Evolutionary conservation across 2,888 invertebrate genomes (phyloP).

Genomic region (Prenolepis imparis): DNA sequence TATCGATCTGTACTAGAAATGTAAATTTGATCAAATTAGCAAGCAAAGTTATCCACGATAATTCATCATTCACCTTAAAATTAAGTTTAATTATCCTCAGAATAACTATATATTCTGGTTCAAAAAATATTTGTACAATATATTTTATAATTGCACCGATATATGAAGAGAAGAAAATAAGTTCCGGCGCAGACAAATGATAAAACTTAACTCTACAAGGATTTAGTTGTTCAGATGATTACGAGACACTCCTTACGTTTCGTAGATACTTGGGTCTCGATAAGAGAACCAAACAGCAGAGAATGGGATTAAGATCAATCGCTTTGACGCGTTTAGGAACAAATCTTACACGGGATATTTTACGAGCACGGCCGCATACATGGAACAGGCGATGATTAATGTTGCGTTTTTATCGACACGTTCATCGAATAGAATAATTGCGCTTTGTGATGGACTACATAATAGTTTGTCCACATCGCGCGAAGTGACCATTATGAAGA

Average conservation of each 20-base stretch:
- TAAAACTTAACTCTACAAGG: constrained; percentile 42
- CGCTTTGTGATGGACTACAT: constrained; percentile 22
- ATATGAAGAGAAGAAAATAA: constrained; percentile 21
- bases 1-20: background rate
- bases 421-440: constrained; percentile 67
- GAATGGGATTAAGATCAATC: constrained; percentile 75
- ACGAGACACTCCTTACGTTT: constrained; percentile 47
- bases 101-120: background rate
- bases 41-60: background rate
- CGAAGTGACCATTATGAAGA: constrained; percentile 49
- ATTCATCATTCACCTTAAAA: background rate
- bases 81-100: background rate
- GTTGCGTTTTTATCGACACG: constrained; percentile 66
- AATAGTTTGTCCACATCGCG: constrained; percentile 42
- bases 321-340: constrained; percentile 63
- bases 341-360: constrained; percentile 53
- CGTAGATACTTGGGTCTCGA: constrained; percentile 62
- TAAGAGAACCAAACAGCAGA: constrained; percentile 60
- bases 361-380: constrained; percentile 8
- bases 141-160: constrained; percentile 12
- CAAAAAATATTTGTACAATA: background rate
- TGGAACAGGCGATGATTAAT: constrained; percentile 68
- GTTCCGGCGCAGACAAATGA: constrained; percentile 17
- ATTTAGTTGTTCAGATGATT: constrained; percentile 65
- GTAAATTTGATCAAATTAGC: background rate